phyloP scores from a whole-genome alignment of 1,140 invertebrate genomes.

The Mylabris phalerata region DNA sequence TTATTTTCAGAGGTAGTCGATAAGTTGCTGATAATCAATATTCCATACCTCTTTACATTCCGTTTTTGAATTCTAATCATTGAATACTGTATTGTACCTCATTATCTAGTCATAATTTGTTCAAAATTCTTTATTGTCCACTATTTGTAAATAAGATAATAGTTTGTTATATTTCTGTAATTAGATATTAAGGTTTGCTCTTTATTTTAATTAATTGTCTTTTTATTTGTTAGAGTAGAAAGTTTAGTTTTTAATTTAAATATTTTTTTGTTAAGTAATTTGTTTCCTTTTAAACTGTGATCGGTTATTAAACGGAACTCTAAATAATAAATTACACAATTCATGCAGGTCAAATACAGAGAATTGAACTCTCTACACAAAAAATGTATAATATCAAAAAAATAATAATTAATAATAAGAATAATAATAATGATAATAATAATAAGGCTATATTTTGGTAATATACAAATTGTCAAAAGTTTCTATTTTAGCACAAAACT shows the following conservation, averaged over 20 bases:
- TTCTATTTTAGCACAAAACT: constrained; percentile 38
- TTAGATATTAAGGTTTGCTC: neutral
- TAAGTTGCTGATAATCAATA: neutral
- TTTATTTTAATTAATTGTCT: neutral
- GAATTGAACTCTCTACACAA: constrained; percentile 32
- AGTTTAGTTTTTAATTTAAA: neutral
- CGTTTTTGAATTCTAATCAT: constrained; percentile 6
- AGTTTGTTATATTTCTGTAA: constrained; percentile 11
- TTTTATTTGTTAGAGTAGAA: constrained; percentile 15
- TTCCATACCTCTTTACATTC: constrained; percentile 24
- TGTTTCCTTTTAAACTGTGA: constrained; percentile 26
- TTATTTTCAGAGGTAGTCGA: too few species aligned
- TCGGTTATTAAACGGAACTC: constrained; percentile 8
- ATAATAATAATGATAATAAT: neutral
- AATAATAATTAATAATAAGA: neutral
- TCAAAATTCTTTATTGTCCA: constrained; percentile 12
- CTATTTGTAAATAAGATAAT: constrained; percentile 10
- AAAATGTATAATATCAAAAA: constrained; percentile 31
- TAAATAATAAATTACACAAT: neutral
- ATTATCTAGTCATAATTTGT: constrained; percentile 13
- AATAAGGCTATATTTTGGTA: constrained; percentile 37
- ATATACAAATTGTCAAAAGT: constrained; percentile 29
- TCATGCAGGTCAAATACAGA: constrained; percentile 33
- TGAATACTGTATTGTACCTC: constrained; percentile 13
- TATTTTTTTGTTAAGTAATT: constrained; percentile 2